Percentiles rank a stretch among this genome's conserved stretches.
Evolutionary conservation across 2,113 vertebrate genomes (phyloP).

Genomic region (Rana temporaria): DNA sequence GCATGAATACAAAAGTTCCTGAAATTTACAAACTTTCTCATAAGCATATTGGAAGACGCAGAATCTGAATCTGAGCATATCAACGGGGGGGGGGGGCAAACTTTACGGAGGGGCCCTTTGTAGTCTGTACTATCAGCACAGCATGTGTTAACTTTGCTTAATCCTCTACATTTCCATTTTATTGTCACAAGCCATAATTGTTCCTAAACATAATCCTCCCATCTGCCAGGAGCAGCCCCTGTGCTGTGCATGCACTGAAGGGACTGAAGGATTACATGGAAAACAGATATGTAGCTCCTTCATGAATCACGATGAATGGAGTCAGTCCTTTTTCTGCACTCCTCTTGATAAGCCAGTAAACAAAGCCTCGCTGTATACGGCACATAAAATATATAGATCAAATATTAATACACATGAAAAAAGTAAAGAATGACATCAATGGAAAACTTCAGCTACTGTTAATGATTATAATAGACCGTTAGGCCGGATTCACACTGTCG

Average conservation of each 20-base stretch:
- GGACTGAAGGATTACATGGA: conserved; percentile 24
- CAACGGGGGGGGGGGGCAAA: no score
- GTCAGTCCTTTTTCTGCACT: neutral
- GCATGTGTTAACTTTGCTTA: neutral
- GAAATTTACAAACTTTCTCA: no score
- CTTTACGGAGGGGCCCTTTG: no score
- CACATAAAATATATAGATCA: neutral
- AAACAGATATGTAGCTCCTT: conserved; percentile 16
- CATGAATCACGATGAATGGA: neutral
- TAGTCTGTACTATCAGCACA: no score
- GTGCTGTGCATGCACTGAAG: neutral
- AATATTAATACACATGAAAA: neutral
- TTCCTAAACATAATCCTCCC: conserved; percentile 48
- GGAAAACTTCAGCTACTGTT: no score
- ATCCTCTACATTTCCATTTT: conserved; percentile 37
- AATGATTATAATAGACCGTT: no score
- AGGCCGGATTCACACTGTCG: no score
- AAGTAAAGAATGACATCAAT: no score
- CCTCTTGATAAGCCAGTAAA: neutral
- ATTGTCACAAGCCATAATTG: conserved; percentile 29
- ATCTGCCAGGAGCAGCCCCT: conserved; percentile 31
- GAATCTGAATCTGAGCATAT: no score
- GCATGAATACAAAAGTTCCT: no score
- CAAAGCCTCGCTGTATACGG: neutral
- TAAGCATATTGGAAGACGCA: no score